phyloP scores from a whole-genome alignment of 2,888 invertebrate genomes.

The Formica aserva region DNA sequence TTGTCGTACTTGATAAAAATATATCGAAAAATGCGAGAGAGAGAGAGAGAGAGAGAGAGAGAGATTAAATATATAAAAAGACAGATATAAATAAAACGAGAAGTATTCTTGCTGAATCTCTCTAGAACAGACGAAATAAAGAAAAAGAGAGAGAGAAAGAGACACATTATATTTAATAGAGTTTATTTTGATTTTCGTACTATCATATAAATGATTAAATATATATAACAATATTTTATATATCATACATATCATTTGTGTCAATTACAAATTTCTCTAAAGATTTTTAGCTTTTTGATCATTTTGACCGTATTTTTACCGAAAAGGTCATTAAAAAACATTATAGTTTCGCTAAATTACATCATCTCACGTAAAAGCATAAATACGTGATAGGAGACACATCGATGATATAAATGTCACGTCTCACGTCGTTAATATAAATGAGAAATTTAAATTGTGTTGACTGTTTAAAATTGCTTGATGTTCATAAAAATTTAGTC shows the following conservation, averaged over 20 bases:
- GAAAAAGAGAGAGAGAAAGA: conserved; percentile 40
- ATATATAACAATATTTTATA: conserved; percentile 5
- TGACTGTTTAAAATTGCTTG: not conserved
- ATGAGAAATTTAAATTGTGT: not conserved
- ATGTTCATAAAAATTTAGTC: not conserved
- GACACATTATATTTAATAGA: conserved; percentile 10
- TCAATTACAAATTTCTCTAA: not conserved
- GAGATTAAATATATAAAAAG: conserved; percentile 6
- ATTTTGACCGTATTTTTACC: not conserved
- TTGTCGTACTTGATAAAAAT: conserved; percentile 1
- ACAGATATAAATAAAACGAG: conserved; percentile 14
- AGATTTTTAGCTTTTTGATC: not conserved
- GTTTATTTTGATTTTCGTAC: too few relatives aligned
- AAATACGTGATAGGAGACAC: not conserved
- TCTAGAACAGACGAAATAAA: conserved; percentile 34
- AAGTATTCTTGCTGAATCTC: conserved; percentile 63
- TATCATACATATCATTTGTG: not conserved
- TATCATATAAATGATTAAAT: not conserved
- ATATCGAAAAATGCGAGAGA: not conserved
- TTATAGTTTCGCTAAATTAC: conserved; percentile 27
- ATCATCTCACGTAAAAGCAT: not conserved
- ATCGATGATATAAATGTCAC: conserved; percentile 21
- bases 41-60: too few relatives aligned
- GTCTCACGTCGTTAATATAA: conserved; percentile 20
- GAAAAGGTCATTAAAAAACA: not conserved